Evolutionary conservation across 2,113 vertebrate genomes (phyloP).

Genomic region (Archilochus colubris): DNA sequence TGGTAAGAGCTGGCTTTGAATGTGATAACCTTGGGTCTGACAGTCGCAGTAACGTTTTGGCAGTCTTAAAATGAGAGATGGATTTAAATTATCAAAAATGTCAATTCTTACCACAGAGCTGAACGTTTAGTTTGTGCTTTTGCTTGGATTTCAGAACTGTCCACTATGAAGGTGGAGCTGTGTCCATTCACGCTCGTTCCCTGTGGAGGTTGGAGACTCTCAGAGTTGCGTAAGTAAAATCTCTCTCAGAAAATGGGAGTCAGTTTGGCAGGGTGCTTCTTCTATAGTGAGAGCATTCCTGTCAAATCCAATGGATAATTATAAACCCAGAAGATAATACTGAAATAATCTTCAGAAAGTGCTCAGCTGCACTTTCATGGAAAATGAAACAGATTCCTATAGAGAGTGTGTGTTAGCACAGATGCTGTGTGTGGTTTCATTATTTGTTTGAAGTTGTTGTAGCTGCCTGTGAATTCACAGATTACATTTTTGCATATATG

Average conservation of each 20-base stretch:
- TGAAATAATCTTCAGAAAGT: neutral
- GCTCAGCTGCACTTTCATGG: neutral
- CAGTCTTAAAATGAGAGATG: neutral
- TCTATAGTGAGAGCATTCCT: neutral
- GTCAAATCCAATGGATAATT: neutral
- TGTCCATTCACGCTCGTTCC: conserved; percentile 92
- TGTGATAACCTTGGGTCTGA: neutral
- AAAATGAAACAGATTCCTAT: neutral
- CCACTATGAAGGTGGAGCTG: conserved; percentile 94
- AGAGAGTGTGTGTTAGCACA: neutral
- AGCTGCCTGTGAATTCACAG: neutral
- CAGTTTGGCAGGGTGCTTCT: neutral
- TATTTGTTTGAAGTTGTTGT: neutral
- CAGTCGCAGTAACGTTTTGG: neutral
- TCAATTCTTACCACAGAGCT: neutral
- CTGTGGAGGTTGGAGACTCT: conserved; percentile 95
- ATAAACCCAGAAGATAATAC: neutral
- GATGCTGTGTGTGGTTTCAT: neutral
- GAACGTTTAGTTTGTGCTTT: neutral
- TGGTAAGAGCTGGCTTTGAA: neutral
- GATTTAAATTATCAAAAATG: neutral
- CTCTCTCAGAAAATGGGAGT: neutral
- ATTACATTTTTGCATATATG: neutral
- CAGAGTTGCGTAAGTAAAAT: conserved; percentile 91
- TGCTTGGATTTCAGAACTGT: conserved; percentile 82